Base-by-base conservation (phyloP, 2,888 invertebrate species). In the Odiellus spinosus region DNA sequence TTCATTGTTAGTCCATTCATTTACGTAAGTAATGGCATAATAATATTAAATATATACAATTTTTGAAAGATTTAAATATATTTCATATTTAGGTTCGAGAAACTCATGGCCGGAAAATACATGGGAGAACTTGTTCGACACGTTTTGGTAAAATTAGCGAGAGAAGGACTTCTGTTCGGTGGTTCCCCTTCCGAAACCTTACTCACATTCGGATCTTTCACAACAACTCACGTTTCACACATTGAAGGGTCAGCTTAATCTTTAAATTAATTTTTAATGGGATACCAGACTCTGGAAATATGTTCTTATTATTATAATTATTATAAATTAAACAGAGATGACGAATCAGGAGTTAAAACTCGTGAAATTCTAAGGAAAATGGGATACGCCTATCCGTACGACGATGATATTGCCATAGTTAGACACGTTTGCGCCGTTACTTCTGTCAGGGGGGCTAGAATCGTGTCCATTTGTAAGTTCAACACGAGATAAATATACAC, bases 91-190 rank as follows among this genome's bases (percentile, higher is more conserved):
- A 81, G 81, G 45, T 83, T 82, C 65, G 84, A 84, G 67, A 84
- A 84, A 67, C 77, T 80, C 61, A 80, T 82, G 59, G 72, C 77
- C 50, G 85, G 84, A 47, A 78, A 80, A 66, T 85, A 82, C 67
- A 69, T 85, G 51, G 86, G 85, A 3, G 82, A 82, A 57, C 61
- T 83, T 45, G 73, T 77, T 35, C 71, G 82, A 39, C 67, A 76
- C 12, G 71, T 76, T 49, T 67, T 84, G 50, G 67, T 73, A 0
- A 71, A 71, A 46, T 68, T 84, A 47, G 71, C 73, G 1, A 67
- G 71, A 44, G 71, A 72, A 33, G 71, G 73, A 0, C 65, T 80
- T 44, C 68, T 82, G 10, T 75, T 77, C 57, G 57, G 61, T 44
- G 72, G 70, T n/a, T 50, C 47, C 19, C 46, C 61, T n/a, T 63